Evolutionary conservation across 2,113 vertebrate species (phyloP).

Genomic region (Malurus melanocephalus): DNA sequence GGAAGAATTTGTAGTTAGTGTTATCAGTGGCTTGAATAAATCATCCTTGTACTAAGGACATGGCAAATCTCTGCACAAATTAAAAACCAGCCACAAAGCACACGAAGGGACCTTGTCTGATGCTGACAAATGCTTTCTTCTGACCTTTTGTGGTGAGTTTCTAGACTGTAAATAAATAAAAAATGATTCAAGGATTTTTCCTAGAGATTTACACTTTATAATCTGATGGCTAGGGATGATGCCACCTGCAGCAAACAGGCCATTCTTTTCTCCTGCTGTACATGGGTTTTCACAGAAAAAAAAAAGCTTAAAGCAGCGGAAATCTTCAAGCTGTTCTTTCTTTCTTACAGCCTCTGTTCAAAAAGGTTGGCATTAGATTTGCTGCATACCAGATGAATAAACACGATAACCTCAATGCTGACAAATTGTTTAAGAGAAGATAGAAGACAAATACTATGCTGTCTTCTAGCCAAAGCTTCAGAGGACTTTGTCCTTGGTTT

Average conservation of each 20-base stretch:
- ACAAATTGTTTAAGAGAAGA: background rate
- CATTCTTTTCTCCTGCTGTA: background rate
- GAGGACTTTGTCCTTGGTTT: background rate
- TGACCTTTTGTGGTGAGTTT: background rate
- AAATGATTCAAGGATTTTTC: background rate
- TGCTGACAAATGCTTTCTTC: background rate
- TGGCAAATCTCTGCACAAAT: background rate
- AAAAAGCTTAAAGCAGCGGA: background rate
- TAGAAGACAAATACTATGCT: background rate
- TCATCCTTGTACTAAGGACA: background rate
- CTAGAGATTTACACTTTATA: background rate
- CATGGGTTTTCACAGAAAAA: fast-evolving
- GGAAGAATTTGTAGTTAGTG: background rate
- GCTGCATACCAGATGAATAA: background rate
- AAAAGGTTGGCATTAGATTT: background rate
- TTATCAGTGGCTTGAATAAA: background rate
- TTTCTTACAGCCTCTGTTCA: background rate
- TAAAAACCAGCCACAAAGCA: background rate
- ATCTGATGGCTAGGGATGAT: background rate
- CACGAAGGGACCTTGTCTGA: background rate
- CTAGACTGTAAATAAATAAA: background rate
- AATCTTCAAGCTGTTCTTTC: background rate
- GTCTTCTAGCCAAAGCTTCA: background rate
- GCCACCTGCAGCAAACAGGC: background rate
- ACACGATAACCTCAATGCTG: background rate